Evolutionary conservation across 2,888 invertebrate species (phyloP), one percentile per base, ranked within the genome.

Genomic region (Priapulus caudatus): DNA sequence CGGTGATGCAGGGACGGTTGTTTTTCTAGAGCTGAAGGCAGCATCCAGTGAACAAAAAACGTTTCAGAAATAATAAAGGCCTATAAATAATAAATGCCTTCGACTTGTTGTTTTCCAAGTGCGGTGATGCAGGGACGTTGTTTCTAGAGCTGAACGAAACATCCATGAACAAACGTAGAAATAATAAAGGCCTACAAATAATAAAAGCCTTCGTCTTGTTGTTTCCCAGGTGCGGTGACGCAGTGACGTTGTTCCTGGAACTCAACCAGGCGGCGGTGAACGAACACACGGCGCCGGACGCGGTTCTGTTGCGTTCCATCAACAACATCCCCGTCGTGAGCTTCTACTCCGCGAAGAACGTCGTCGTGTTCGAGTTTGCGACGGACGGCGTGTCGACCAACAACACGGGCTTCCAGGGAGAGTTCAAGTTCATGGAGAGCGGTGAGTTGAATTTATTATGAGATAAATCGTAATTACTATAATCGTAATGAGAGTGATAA

Each of bases 221-320:
- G 18, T 47, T 20, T 58, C 61, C 20, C 63, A 70, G 69, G 50
- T 71, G 71, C 57, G 56, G 51, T 47, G 69, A 70, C 58, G 66
- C 61, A 51, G 51, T 70, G 5, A 56, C 63, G 21, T 60, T 71
- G 16, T 70, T 63, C 56, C 58, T 64, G 46, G 65, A 68, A 57
- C 58, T 68, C 45, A 63, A 66, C 46, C 58, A 65, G 45, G 64
- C 69, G 16, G 68, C 33, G 10, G 33, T 33, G 10, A 33, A 33
- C n/a, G 33, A 33, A n/a, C 33, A 10, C 33, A 33, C 33, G 33
- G 10, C 33, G n/a, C n/a, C 10, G 10, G n/a, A 33, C n/a, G 33
- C 33, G n/a, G 33, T 33, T 10, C n/a, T 10, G 10, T 33, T 10
- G 10, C 10, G 33, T n/a, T 10, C 10, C 33, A 33, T 33, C 33